Evolutionary conservation across 2,888 invertebrate genomes (phyloP).

Genomic region (Rhamphomyia laevipes): DNA sequence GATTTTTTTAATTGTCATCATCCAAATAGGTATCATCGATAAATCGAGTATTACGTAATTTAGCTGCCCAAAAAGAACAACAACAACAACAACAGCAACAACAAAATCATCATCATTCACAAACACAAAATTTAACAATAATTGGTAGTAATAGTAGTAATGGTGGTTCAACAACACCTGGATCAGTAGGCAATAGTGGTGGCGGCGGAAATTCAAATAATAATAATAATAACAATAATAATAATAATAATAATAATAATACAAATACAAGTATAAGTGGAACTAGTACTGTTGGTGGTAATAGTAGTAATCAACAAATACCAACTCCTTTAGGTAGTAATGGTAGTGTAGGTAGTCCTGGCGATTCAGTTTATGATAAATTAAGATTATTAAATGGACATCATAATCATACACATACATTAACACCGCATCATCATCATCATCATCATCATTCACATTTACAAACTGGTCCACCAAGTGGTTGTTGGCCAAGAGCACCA

Average conservation of each 20-base stretch:
- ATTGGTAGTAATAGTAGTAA: conserved; percentile 12
- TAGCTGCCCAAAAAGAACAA: conserved; percentile 82
- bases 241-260: conserved; percentile 7
- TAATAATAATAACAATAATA: conserved; percentile 6
- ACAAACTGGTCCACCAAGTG: conserved; percentile 11
- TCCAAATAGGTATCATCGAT: conserved; percentile 44
- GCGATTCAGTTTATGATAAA: conserved; percentile 30
- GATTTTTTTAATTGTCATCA: conserved; percentile 8
- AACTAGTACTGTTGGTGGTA: too few relatives aligned
- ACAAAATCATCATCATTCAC: conserved; percentile 2
- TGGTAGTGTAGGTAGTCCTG: conserved; percentile 24
- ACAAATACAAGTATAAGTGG: not conserved
- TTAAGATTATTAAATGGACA: conserved; percentile 27
- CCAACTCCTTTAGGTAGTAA: conserved; percentile 26
- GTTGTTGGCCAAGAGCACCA: conserved; percentile 29
- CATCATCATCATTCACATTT: conserved; percentile 12
- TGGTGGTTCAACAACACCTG: conserved; percentile 6
- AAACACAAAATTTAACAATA: conserved; percentile 9
- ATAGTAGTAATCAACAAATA: not conserved
- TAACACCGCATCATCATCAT: conserved; percentile 15
- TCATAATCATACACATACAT: conserved; percentile 16
- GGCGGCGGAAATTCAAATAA: not conserved
- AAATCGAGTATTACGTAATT: conserved; percentile 90
- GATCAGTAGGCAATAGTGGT: conserved; percentile 3
- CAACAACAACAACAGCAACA: conserved; percentile 21